Evolutionary conservation across 2,797 vertebrate species (phyloP).

Genomic region (Onychomys arenicola): DNA sequence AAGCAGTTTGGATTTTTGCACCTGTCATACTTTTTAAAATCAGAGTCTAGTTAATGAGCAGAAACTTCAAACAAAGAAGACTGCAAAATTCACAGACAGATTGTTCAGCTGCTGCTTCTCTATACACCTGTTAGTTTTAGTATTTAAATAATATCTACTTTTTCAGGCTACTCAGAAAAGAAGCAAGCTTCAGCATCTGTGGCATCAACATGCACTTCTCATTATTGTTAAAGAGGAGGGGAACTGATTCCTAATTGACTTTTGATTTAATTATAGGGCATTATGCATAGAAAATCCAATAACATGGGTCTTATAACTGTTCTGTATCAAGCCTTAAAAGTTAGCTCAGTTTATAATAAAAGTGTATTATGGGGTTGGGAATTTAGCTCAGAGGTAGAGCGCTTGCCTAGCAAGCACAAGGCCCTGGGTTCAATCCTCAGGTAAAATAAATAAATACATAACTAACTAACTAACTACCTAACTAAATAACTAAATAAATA

Average conservation of each 20-base stretch:
- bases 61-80: conserved; percentile 43
- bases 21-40: conserved; percentile 39
- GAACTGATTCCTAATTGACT: conserved; percentile 65
- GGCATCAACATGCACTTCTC: conserved; percentile 54
- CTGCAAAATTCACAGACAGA: not conserved
- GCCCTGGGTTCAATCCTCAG: no score
- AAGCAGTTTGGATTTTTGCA: conserved; percentile 8
- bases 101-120: not conserved
- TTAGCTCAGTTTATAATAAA: conserved; percentile 63
- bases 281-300: not conserved
- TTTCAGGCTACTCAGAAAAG: conserved; percentile 5
- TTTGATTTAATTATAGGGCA: conserved; percentile 60
- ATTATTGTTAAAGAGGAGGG: conserved; percentile 69
- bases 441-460: no score
- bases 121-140: not conserved
- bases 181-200: conserved; percentile 41
- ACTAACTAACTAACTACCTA: no score
- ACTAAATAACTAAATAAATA: no score
- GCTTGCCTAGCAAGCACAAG: no score
- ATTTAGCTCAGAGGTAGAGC: no score
- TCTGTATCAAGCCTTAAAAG: conserved; percentile 70
- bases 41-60: not conserved
- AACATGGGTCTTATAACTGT: not conserved
- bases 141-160: conserved; percentile 26
- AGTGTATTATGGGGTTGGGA: conserved; percentile 40